A percentile compares a stretch with the other conserved stretches of the same genome.
Conservation (phyloP, 1,140 invertebrate genomes). For the Bombus breviceps region DNA sequence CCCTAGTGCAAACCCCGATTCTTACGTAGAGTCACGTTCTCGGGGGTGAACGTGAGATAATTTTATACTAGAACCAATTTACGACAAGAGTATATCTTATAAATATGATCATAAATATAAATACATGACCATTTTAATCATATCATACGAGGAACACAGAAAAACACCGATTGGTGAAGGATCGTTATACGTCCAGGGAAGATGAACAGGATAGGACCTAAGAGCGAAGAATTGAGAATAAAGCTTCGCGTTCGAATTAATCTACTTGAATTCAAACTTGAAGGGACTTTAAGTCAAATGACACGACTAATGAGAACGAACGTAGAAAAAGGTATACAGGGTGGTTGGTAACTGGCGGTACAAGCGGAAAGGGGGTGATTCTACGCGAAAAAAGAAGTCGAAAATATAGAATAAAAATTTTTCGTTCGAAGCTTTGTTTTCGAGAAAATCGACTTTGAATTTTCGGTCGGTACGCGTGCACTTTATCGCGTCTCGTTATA, state of each 20-base stretch:
- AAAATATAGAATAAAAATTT: no score
- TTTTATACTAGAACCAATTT: slow-evolving; percentile 77
- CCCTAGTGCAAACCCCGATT: slow-evolving; percentile 34
- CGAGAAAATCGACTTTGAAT: no score
- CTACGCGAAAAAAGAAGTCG: no score
- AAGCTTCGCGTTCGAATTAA: not conserved
- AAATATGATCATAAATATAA: slow-evolving; percentile 47
- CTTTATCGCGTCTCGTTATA: no score
- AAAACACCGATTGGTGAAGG: slow-evolving; percentile 11
- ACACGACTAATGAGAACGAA: no score
- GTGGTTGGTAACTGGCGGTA: no score
- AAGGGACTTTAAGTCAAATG: no score
- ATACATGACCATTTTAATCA: slow-evolving; percentile 68
- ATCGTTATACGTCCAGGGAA: slow-evolving; percentile 48
- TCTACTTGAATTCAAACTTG: no score
- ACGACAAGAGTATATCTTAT: slow-evolving; percentile 57
- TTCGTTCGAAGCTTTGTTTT: no score
- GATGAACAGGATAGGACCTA: not conserved
- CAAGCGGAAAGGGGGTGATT: no score
- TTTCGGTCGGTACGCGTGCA: no score
- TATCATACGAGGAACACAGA: slow-evolving; percentile 62
- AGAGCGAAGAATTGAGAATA: not conserved
- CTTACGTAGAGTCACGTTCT: slow-evolving; percentile 54
- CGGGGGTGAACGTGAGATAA: slow-evolving; percentile 71
- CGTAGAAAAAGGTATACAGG: no score